Percentiles rank a stretch among this genome's conserved stretches.
These are phyloP conservation scores for Danaus plexippus DNA, from an alignment of 1,140 invertebrate genomes.

Conservation along the genomic window DNA sequence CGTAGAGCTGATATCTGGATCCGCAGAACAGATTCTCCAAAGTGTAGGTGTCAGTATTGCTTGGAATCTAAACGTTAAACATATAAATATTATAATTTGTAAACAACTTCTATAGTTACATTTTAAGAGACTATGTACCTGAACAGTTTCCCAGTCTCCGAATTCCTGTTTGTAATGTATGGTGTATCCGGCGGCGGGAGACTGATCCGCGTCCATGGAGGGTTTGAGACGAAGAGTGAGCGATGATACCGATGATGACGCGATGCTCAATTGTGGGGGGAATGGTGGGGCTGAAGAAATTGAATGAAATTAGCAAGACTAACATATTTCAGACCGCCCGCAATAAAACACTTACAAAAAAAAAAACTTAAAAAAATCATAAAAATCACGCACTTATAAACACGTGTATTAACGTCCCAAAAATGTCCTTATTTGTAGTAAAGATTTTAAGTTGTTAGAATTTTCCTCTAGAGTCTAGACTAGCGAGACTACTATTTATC, in stretches of 20 bases:
- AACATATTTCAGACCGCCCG: neutral
- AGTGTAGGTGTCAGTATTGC: constrained; percentile 85
- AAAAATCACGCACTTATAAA: no score
- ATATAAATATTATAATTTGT: no score
- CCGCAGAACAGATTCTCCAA: constrained; percentile 91
- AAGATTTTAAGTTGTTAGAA: no score
- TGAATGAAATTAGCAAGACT: neutral
- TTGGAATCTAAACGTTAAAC: constrained; percentile 56
- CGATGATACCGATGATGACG: constrained; percentile 87
- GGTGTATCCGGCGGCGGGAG: constrained; percentile 86
- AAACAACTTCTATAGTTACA: no score
- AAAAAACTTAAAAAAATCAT: no score
- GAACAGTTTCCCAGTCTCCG: constrained; percentile 91
- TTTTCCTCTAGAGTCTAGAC: no score
- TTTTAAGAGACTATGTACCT: constrained; percentile 71
- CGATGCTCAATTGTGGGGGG: constrained; percentile 83
- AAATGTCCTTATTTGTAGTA: no score
- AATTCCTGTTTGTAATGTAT: constrained; percentile 93
- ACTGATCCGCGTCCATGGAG: constrained; percentile 85
- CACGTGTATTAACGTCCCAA: no score
- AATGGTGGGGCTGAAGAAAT: constrained; percentile 82
- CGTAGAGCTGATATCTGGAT: constrained; percentile 92
- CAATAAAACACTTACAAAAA: no score
- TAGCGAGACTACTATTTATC: no score
- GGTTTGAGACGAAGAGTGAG: constrained; percentile 83